Conservation (phyloP, 23 tunicate species). For the Trididemnum nubilum region DNA sequence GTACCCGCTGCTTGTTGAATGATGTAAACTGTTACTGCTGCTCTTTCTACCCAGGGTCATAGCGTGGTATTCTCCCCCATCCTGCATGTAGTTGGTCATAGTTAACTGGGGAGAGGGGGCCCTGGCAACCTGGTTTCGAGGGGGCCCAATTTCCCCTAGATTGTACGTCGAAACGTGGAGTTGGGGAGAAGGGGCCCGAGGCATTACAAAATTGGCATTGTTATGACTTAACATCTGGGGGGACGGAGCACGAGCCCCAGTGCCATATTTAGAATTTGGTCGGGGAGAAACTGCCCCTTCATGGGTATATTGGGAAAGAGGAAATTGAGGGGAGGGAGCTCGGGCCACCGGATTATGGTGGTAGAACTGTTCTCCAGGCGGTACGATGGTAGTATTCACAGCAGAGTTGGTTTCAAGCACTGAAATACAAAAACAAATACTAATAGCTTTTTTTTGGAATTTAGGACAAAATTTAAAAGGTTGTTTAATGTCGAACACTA, state of each 20-base stretch:
- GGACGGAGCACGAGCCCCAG: neutral
- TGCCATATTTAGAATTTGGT: neutral
- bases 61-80: conserved; percentile 12
- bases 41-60: conserved; percentile 57
- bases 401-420: neutral
- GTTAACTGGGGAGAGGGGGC: conserved; percentile 6
- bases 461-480: too few relatives aligned
- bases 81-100: conserved; percentile 1
- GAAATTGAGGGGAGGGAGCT: neutral
- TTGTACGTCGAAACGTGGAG: neutral
- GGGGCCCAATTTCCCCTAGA: neutral
- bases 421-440: neutral
- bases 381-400: neutral
- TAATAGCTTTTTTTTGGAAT: too few relatives aligned
- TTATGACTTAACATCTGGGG: neutral
- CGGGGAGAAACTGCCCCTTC: too few relatives aligned
- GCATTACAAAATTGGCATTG: too few relatives aligned
- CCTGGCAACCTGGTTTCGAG: neutral
- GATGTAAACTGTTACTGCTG: conserved; percentile 49
- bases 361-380: too few relatives aligned
- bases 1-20: conserved; percentile 69
- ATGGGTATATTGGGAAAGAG: too few relatives aligned
- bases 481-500: too few relatives aligned
- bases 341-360: neutral
- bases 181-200: neutral